These are phyloP conservation scores for Lophochroa leadbeateri DNA, from an alignment of 2,113 vertebrate species.

Conservation along the genomic window DNA sequence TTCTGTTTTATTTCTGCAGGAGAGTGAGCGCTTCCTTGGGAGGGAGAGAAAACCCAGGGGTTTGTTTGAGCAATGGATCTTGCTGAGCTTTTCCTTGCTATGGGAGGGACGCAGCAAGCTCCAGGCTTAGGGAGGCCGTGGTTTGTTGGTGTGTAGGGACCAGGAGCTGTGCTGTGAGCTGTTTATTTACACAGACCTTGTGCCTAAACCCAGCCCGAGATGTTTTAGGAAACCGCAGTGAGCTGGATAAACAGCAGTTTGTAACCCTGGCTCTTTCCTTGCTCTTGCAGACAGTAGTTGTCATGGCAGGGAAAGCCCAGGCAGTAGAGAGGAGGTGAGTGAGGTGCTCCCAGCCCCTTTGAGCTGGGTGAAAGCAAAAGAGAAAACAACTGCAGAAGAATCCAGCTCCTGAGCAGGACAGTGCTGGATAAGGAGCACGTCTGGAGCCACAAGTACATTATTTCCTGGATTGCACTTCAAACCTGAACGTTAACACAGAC, in stretches of 20 bases:
- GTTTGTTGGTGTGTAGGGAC: not conserved
- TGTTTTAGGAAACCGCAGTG: not conserved
- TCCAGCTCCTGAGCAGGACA: not conserved
- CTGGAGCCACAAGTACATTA: not conserved
- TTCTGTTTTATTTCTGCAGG: not conserved
- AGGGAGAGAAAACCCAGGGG: not conserved
- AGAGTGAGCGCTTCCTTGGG: not conserved
- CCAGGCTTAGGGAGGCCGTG: not conserved
- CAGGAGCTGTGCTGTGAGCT: not conserved
- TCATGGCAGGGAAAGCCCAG: not conserved
- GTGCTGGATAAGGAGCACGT: not conserved
- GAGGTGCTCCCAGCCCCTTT: not conserved
- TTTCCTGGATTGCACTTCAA: not conserved
- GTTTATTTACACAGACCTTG: not conserved
- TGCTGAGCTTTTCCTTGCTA: accelerated
- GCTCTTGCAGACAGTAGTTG: not conserved
- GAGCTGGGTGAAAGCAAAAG: not conserved
- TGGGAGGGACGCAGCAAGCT: accelerated
- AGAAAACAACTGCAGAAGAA: not conserved
- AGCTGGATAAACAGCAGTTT: not conserved
- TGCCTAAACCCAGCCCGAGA: not conserved
- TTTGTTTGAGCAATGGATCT: not conserved
- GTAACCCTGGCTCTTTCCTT: not conserved
- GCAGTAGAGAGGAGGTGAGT: not conserved
- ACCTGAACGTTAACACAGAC: not conserved